Base-by-base conservation (phyloP, 1,140 invertebrate genomes). In the Panagrolaimus sp. region DNA sequence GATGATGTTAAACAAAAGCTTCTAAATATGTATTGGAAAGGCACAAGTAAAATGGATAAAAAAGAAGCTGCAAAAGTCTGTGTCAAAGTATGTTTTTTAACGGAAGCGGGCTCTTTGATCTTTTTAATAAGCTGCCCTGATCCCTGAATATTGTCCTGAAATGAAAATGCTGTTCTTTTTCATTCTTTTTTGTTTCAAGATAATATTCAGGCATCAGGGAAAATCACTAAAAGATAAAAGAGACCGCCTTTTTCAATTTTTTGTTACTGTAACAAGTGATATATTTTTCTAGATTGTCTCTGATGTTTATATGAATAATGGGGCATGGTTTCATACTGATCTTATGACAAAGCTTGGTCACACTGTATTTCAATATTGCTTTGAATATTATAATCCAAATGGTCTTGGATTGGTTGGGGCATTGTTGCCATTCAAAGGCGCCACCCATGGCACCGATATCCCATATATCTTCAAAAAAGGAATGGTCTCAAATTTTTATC, bases 321-420 rank as follows among this genome's bases (percentile, higher is more conserved):
- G 74, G 12, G 52, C 69, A 21, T 78, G 71, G 76, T 15, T 71
- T 9, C 32, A 65, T 15, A 76, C 76, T 7, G 47, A 77, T 43
- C 15, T 28, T 43, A 21, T 38, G 26, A 47, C 71, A 0, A n/a
- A 70, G 1, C 48, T 73, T 38, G 73, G 76, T 7, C n/a, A 26
- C 28, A 52, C 69, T 0, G 67, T 68, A 1, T 74, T 74, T 63
- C 71, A 76, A 1, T 74, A 74, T 43, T 78, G 58, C 8, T 74
- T 74, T 17, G 76, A 74, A 17, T 77, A 77, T 63, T 78, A 26
- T 43, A 76, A 74, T 74, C 74, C 71, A 14, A 8, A 47, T 17
- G 65, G 69, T 38, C 67, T 77, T 48, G 73, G 76, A 8, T 28
- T 74, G n/a, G 24, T 64, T 24, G 71, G 48, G n/a, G 9, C 75